Percentiles rank a stretch among this genome's conserved stretches.
phyloP scores from a whole-genome alignment of 2,888 invertebrate species.

The Arrhopalites spinosus region DNA sequence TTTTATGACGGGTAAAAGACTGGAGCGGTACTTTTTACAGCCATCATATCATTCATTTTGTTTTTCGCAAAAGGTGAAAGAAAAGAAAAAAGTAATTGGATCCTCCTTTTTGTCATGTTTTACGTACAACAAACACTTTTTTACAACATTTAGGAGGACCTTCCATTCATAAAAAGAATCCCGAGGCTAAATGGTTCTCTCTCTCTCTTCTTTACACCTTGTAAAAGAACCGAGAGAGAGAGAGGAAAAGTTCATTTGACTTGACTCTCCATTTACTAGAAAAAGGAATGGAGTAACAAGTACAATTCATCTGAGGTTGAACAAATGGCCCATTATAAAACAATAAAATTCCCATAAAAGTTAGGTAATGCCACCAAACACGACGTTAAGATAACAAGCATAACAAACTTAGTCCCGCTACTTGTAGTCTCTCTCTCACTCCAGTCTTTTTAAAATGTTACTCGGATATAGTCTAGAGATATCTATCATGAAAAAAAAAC shows the following conservation, averaged over 20 bases:
- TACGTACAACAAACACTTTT: slow-evolving; percentile 37
- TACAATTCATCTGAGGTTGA: slow-evolving; percentile 35
- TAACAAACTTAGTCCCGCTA: slow-evolving; percentile 23
- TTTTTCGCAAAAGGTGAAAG: slow-evolving; percentile 27
- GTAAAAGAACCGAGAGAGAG: background rate
- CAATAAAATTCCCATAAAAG: slow-evolving; percentile 52
- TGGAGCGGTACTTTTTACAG: slow-evolving; percentile 46
- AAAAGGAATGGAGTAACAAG: background rate
- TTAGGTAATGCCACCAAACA: slow-evolving; percentile 41
- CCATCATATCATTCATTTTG: slow-evolving; percentile 30
- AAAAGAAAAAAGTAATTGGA: slow-evolving; percentile 21
- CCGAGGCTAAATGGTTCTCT: background rate
- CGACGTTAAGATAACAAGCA: slow-evolving; percentile 17
- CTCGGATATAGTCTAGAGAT: background rate
- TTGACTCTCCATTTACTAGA: no score
- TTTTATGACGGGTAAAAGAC: slow-evolving; percentile 32
- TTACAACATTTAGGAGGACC: slow-evolving; percentile 11
- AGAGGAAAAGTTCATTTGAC: background rate
- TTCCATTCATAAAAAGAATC: slow-evolving; percentile 26
- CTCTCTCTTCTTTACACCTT: background rate
- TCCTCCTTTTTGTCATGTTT: slow-evolving; percentile 40
- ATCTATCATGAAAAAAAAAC: background rate
- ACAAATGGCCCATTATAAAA: slow-evolving; percentile 54
- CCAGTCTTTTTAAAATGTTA: background rate
- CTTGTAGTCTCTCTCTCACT: background rate